These are phyloP conservation scores for Apotomis turbidana DNA, from an alignment of 2,888 invertebrate species.

Conservation along the genomic window DNA sequence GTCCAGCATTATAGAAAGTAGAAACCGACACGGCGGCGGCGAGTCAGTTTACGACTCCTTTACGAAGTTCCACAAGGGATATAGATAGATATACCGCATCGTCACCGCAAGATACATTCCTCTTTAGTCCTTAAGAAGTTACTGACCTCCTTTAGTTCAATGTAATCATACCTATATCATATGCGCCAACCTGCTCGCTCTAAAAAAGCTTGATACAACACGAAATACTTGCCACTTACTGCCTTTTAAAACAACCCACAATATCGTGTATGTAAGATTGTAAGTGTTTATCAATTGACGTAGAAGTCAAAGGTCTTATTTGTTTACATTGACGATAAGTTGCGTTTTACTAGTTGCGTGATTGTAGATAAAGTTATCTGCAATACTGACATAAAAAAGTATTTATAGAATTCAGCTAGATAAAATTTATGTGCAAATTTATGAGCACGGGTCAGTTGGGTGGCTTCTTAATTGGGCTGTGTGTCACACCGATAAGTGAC, in stretches of 20 bases:
- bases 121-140: conserved; percentile 11
- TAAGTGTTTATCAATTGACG: conserved; percentile 30
- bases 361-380: conserved; percentile 24
- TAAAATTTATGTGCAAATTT: conserved; percentile 22
- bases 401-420: conserved; percentile 29
- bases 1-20: too few species aligned
- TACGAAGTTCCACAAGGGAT: neutral
- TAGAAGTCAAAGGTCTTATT: conserved; percentile 30
- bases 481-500: conserved; percentile 15
- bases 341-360: conserved; percentile 18
- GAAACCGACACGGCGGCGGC: too few species aligned
- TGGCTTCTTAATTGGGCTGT: conserved; percentile 7
- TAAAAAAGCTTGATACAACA: neutral
- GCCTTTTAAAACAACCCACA: neutral
- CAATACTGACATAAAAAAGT: conserved; percentile 23
- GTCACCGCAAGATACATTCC: neutral
- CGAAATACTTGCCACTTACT: neutral
- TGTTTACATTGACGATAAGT: conserved; percentile 22
- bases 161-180: conserved; percentile 1
- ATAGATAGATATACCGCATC: neutral
- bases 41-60: too few species aligned
- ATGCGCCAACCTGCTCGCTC: neutral
- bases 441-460: conserved; percentile 14
- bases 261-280: neutral
- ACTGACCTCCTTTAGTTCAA: conserved; percentile 25